A percentile compares a stretch with the other conserved stretches of the same genome.
Evolutionary conservation across 2,888 invertebrate species (phyloP).

Genomic region (Tachina lurida): DNA sequence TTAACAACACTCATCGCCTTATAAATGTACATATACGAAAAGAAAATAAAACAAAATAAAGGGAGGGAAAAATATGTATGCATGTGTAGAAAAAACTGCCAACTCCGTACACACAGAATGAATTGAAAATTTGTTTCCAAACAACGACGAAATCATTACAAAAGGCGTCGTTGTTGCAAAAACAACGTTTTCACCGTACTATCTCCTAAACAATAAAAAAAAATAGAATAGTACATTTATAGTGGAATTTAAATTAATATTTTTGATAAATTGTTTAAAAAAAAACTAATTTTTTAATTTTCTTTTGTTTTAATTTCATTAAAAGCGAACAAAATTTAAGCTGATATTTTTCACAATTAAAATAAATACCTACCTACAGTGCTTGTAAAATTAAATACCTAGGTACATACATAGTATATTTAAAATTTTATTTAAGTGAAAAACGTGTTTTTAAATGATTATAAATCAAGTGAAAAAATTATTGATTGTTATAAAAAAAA

Average conservation of each 20-base stretch:
- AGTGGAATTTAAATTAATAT: constrained; percentile 42
- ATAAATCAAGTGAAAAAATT: constrained; percentile 57
- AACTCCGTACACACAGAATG: constrained; percentile 64
- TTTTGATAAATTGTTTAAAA: constrained; percentile 40
- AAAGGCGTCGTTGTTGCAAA: constrained; percentile 72
- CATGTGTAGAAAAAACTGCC: constrained; percentile 52
- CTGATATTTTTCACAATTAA: background rate
- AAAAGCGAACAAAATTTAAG: constrained; percentile 14
- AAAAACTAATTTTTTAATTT: constrained; percentile 34
- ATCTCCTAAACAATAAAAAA: constrained; percentile 52
- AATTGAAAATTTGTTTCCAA: constrained; percentile 65
- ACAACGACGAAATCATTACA: constrained; percentile 71
- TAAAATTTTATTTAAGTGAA: constrained; percentile 32
- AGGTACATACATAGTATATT: background rate
- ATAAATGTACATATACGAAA: constrained; percentile 16
- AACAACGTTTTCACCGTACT: constrained; percentile 69
- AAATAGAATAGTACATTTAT: constrained; percentile 7
- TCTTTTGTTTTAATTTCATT: constrained; percentile 8
- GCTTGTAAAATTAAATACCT: constrained; percentile 27
- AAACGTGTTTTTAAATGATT: constrained; percentile 65
- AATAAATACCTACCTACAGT: background rate
- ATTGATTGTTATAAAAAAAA: constrained; percentile 59
- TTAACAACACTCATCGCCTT: constrained; percentile 26
- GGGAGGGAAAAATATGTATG: constrained; percentile 5
- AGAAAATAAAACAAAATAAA: constrained; percentile 38